Evolutionary conservation across 2,797 vertebrate species (phyloP).

Genomic region (Pseudocheirus occidentalis): DNA sequence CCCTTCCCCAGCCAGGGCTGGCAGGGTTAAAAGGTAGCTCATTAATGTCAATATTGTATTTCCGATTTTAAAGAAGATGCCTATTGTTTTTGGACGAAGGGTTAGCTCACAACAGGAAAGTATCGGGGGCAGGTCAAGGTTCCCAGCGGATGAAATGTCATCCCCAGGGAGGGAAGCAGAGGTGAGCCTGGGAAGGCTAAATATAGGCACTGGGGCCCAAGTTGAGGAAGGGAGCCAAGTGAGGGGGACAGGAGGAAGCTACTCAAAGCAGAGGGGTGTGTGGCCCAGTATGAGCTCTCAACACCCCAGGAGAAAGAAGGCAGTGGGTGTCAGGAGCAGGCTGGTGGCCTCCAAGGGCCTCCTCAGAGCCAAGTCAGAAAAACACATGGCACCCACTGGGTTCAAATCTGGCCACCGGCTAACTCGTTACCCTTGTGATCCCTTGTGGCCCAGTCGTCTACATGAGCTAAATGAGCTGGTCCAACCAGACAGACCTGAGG

Average conservation of each 20-base stretch:
- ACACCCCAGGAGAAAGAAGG: neutral
- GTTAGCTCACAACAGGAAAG: constrained; percentile 53
- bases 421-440: too few relatives aligned
- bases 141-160: constrained; percentile 75
- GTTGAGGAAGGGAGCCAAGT: neutral
- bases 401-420: too few relatives aligned
- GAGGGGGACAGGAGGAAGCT: neutral
- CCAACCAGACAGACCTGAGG: too few relatives aligned
- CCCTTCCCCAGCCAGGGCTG: accelerated
- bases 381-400: too few relatives aligned
- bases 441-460: too few relatives aligned
- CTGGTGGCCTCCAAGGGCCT: neutral
- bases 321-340: too few relatives aligned
- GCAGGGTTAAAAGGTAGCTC: constrained; percentile 29
- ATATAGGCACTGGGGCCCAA: neutral
- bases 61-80: constrained; percentile 64
- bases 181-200: neutral
- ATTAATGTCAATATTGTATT: neutral
- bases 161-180: neutral
- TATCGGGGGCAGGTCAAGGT: constrained; percentile 55
- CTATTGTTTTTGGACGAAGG: constrained; percentile 21
- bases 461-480: too few relatives aligned
- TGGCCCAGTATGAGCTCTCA: neutral
- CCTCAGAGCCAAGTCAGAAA: neutral
- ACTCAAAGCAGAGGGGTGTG: neutral